Base-by-base conservation (phyloP, 2,797 vertebrate species). In the Ceyx erithaca region DNA sequence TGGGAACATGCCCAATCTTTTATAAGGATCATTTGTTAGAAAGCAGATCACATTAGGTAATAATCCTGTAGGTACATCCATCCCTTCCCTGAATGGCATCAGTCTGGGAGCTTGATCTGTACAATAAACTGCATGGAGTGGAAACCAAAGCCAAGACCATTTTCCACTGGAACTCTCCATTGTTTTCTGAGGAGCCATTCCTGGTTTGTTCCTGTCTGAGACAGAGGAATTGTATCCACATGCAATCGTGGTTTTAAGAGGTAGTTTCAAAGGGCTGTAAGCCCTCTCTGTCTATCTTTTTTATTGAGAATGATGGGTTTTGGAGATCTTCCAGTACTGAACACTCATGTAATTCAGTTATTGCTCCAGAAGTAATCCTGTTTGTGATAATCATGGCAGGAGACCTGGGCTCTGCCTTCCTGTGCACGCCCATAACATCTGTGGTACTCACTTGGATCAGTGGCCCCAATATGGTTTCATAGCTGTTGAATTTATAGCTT, bases 221-320 rank as follows among this genome's bases (percentile, higher is more conserved):
- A 73, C 80, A 78, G 51, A 82, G 10, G 68, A 90, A 94, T 94
- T 91, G 52, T 84, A 87, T 90, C 69, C 88, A 77, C 69, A 89
- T 94, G 86, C 90, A 95, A 92, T 95, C 15, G 1, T 48, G 69
- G 63, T 64, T 90, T 94, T 93, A 93, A 77, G 69, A 92, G 35
- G 90, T 75, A 90, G 93, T 96, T 94, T 95, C 72, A 93, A 94
- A 96, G 90, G 51, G n/a, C 93, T 95, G 84, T 76, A 93, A 94
- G 59, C 67, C 46, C 17, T 93, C 90, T 93, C 87, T 95, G 63
- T 79, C 87, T 86, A 75, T 94, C 79, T 85, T 83, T 94, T 85
- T 89, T 92, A 94, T 94, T 82, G 91, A 92, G 88, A 95, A 81
- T 83, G 81, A 94, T 89, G 76, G 1, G 5, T 77, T 77, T 77